A percentile compares a stretch with the other conserved stretches of the same genome.
Conservation (phyloP, 2,113 vertebrate genomes). For the Loxodonta africana region DNA sequence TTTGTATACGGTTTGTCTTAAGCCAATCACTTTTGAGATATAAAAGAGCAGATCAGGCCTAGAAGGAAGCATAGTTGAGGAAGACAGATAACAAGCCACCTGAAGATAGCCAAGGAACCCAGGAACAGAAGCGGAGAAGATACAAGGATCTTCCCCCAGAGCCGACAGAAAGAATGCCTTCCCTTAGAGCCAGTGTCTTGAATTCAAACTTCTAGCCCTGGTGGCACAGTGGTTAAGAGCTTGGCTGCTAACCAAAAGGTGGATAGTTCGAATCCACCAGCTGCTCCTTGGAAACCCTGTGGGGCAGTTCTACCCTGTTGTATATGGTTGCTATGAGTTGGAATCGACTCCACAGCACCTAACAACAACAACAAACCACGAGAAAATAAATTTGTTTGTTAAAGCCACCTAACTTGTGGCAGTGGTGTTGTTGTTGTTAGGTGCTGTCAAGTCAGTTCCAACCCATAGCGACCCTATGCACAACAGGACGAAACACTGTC, state of each 20-base stretch:
- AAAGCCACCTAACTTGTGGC: neutral
- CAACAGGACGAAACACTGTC: no score
- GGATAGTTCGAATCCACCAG: no score
- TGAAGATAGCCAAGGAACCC: neutral
- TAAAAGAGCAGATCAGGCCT: neutral
- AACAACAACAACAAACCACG: neutral
- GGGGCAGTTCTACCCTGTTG: no score
- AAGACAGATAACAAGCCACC: neutral
- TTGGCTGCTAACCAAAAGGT: no score
- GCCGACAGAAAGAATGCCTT: neutral
- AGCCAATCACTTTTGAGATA: neutral
- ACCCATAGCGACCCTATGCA: no score
- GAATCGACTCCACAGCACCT: no score
- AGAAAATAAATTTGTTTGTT: neutral
- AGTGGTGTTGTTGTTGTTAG: no score
- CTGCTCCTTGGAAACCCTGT: no score
- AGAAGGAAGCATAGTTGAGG: neutral
- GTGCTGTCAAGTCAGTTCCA: no score
- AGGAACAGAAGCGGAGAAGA: neutral
- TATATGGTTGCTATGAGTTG: no score
- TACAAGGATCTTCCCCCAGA: neutral
- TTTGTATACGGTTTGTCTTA: neutral
- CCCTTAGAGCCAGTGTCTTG: neutral
- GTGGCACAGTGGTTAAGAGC: no score
- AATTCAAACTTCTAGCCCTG: neutral